Percentiles rank a stretch among this genome's conserved stretches.
phyloP scores from a whole-genome alignment of 1,140 invertebrate species.

The Trypoxylus dichotomus region DNA sequence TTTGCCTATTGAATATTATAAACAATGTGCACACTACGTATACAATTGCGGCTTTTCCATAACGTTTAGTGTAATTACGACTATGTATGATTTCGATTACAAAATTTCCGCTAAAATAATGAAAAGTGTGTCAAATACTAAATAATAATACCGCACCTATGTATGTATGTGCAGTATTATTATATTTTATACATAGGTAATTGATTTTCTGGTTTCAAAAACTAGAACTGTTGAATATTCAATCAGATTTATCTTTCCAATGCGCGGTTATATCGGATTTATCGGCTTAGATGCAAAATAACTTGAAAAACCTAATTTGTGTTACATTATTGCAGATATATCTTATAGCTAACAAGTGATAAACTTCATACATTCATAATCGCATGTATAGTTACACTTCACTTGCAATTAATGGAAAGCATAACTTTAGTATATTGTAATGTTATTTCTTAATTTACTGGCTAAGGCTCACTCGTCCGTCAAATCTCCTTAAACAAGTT shows the following conservation, averaged over 20 bases:
- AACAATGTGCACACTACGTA: not conserved
- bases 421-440: no score
- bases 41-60: not conserved
- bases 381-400: no score
- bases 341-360: no score
- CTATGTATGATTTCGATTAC: not conserved
- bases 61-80: not conserved
- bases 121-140: conserved; percentile 13
- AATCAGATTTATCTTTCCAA: not conserved
- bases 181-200: not conserved
- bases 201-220: conserved; percentile 3
- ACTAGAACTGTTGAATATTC: conserved; percentile 5
- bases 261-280: no score
- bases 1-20: not conserved
- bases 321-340: no score
- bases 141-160: conserved; percentile 7
- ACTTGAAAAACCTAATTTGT: no score
- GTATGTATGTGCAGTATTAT: not conserved
- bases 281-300: no score
- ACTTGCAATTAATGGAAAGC: no score
- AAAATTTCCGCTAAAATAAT: conserved; percentile 15
- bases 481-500: no score
- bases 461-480: no score
- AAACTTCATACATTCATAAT: no score
- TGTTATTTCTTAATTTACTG: no score